Base-by-base conservation (phyloP, 2,113 vertebrate genomes). In the Chaetodon trifascialis region DNA sequence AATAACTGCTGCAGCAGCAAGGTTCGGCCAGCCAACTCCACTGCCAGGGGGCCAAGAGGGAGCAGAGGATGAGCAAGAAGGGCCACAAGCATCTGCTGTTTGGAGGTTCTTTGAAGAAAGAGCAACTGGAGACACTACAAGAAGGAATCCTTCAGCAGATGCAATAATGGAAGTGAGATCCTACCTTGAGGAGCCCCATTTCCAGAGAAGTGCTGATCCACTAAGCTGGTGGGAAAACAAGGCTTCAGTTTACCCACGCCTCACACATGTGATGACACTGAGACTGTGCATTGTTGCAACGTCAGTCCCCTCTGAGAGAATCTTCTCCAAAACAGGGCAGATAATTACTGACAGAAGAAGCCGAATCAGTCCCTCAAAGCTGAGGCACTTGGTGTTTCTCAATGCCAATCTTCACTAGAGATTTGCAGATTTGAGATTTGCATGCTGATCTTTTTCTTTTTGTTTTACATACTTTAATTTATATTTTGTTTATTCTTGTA, bases 1-100 rank as follows among this genome's bases (percentile, higher is more conserved):
- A 60, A 16, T 76, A 36, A 75, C 15, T 23, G 56, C 64, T 70
- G 73, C 73, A 75, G 79, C 71, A 70, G n/a, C 63, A 51, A 68
- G 34, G 1, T 52, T 3, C 21, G 21, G 51, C 51, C 51, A 52
- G 51, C 10, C 19, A 52, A 52, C 7, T 52, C 19, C 51, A 52
- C 46, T 47, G 30, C 30, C 30, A 30, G 30, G 30, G 30, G 30
- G 3, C 30, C 30, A 30, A 30, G 30, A 3, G 30, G 51, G 16
- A 51, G 17, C 49, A 51, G 49, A 51, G 17, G 16, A 52, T 9
- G 51, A 52, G 7, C 51, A 52, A 52, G 19, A 52, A 7, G 51
- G 10, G 19, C 51, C 51, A 52, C 51, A n/a, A 52, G 51, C 51
- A 51, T 51, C 5, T 51, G 49, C 17, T 51, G 16, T 19, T 51